Conservation (phyloP, 2,797 vertebrate species). For the Acropternis orthonyx region DNA sequence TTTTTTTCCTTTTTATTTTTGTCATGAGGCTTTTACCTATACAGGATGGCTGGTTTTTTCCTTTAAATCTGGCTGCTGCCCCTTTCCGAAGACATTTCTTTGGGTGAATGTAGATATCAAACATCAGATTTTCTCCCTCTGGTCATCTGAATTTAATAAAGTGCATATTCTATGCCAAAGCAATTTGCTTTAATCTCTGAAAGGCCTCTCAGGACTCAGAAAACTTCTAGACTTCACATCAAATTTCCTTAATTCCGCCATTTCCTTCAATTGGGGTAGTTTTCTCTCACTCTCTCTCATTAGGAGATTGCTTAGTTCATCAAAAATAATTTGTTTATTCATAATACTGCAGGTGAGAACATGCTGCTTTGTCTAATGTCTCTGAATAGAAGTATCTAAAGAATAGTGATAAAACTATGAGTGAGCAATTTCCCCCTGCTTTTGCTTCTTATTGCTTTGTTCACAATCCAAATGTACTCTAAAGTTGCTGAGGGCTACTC, state of each 20-base stretch:
- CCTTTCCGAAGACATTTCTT: background rate
- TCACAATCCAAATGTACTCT: background rate
- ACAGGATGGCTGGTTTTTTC: background rate
- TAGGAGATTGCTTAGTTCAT: background rate
- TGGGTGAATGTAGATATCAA: background rate
- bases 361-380: background rate
- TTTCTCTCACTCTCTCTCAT: background rate
- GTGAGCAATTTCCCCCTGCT: background rate
- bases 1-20: too few species aligned
- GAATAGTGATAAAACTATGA: background rate
- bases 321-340: background rate
- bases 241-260: conserved; percentile 35
- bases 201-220: background rate
- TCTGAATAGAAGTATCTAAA: background rate
- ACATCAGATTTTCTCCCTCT: background rate
- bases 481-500: background rate
- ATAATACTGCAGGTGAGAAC: background rate
- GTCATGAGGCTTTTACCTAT: background rate
- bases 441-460: background rate
- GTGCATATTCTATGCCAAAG: background rate
- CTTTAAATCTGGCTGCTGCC: background rate
- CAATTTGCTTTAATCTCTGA: conserved; percentile 27
- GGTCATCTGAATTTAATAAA: conserved; percentile 43
- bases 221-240: background rate
- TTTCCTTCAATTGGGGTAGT: background rate